phyloP scores from a whole-genome alignment of 2,888 invertebrate species.

The Patella depressa region DNA sequence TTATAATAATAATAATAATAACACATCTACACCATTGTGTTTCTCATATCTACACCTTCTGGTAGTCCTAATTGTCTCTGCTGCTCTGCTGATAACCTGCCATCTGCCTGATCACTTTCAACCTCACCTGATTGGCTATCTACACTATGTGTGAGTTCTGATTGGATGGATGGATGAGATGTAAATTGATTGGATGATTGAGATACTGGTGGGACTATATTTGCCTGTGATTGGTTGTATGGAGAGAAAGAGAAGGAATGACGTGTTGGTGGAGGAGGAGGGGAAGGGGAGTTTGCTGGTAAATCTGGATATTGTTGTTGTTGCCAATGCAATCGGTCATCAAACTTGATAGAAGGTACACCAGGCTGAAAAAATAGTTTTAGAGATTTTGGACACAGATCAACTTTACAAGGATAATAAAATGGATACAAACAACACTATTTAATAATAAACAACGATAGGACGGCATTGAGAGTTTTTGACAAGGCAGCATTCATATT shows the following conservation, averaged over 20 bases:
- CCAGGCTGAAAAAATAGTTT: slow-evolving; percentile 24
- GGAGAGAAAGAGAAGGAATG: slow-evolving; percentile 22
- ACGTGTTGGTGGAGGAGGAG: slow-evolving; percentile 22
- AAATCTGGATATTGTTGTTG: slow-evolving; percentile 38
- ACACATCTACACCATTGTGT: slow-evolving; percentile 29
- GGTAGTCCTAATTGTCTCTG: slow-evolving; percentile 33
- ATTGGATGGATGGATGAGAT: slow-evolving; percentile 23
- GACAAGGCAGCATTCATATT: no score
- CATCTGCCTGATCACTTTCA: slow-evolving; percentile 17
- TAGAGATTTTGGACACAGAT: background rate
- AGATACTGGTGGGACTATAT: slow-evolving; percentile 21
- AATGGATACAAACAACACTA: background rate
- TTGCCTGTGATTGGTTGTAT: slow-evolving; percentile 42
- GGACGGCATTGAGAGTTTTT: background rate
- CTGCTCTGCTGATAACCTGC: slow-evolving; percentile 34
- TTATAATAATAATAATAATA: background rate
- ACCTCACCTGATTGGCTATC: slow-evolving; percentile 14
- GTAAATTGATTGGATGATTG: slow-evolving; percentile 21
- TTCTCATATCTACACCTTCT: slow-evolving; percentile 33
- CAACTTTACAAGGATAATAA: background rate
- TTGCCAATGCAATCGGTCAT: slow-evolving; percentile 42
- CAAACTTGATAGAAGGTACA: slow-evolving; percentile 23
- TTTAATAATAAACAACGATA: background rate
- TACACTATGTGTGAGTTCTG: slow-evolving; percentile 15
- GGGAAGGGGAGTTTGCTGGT: slow-evolving; percentile 33